Evolutionary conservation across 2,113 vertebrate genomes (phyloP), one percentile per base, ranked within the genome.

Genomic region (Platysteira castanea): DNA sequence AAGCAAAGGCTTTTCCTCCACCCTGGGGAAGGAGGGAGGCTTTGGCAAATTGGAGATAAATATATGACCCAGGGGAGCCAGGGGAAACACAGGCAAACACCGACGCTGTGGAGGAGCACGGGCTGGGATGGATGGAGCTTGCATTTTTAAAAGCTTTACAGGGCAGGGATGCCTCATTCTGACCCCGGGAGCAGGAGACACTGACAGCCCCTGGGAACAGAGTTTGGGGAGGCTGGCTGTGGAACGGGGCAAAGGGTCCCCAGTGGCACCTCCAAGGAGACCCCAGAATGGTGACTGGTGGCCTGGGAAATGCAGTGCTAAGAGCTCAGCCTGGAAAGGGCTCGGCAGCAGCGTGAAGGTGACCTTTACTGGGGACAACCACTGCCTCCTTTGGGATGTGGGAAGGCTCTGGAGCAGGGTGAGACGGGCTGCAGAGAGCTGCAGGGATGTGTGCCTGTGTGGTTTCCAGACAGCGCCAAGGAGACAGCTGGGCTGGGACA

Each of bases 361-460:
- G 96, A 97, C 96, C 95, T 97, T 96, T 92, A 21, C 95, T 89
- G 93, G 91, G 95, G 91, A 95, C 89, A 95, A 63, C 52, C 6
- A 15, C 80, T 96, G 94, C 73, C 93, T 95, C 83, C 86, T 87
- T 39, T 4, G 84, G 86, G 89, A 88, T 42, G 76, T 21, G 42
- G 60, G 93, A 70, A 81, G 73, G 69, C 57, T 84, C 11, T 20
- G 68, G 80, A 95, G 64, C 1, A 2, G 95, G 89, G 89, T 89
- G 67, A 74, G 60, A n/a, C 0, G 1, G 85, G 68, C 90, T 90
- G 96, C 90, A 67, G 88, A 35, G 70, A 31, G 65, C 84, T 78
- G 81, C 33, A 68, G 50, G 84, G 76, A 80, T 1, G 21, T 13
- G 35, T 35, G 89, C 47, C 59, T n/a, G 75, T 75, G 52, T 64